Evolutionary conservation across 2,113 vertebrate genomes (phyloP).

Genomic region (Procapra przewalskii): DNA sequence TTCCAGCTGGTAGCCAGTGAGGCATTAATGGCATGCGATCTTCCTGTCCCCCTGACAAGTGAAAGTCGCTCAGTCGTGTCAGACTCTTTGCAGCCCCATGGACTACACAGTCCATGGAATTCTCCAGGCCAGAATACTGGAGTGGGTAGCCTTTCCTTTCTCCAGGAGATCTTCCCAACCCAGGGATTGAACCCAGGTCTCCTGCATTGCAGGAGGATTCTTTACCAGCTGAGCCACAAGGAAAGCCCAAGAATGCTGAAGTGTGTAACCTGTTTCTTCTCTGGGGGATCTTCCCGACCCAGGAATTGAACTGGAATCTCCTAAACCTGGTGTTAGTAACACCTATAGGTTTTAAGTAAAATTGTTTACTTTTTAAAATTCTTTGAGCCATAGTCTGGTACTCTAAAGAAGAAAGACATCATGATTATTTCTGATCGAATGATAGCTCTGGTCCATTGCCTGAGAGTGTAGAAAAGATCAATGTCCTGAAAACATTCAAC

Average conservation of each 20-base stretch:
- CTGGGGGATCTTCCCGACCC: background rate
- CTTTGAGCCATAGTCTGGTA: background rate
- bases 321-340: background rate
- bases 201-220: background rate
- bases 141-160: background rate
- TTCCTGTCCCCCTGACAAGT: background rate
- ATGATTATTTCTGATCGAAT: background rate
- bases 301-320: background rate
- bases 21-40: background rate
- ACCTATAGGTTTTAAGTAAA: slow-evolving; percentile 8
- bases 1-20: background rate
- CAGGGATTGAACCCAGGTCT: background rate
- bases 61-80: rapidly evolving
- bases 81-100: background rate
- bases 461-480: background rate
- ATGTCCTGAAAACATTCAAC: background rate
- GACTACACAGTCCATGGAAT: background rate
- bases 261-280: background rate
- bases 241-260: background rate
- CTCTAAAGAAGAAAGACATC: background rate
- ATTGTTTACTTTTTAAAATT: background rate
- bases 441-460: background rate
- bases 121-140: background rate
- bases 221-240: background rate
- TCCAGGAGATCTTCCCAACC: background rate